Conservation (phyloP, 2,797 vertebrate species). For the Alouatta caraya region DNA sequence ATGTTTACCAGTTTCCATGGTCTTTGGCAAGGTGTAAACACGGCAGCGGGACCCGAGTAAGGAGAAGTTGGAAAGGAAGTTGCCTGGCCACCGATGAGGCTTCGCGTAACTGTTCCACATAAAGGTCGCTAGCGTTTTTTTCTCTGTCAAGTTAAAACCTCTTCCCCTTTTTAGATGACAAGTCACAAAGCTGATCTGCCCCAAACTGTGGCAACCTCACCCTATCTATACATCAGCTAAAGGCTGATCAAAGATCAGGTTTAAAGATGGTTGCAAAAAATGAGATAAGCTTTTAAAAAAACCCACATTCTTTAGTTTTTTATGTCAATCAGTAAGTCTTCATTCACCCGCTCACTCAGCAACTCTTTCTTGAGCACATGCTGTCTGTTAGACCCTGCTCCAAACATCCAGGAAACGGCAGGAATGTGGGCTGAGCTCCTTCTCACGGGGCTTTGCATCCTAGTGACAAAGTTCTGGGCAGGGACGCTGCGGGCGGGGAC, state of each 20-base stretch:
- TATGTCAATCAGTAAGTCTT: accelerated
- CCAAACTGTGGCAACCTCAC: background rate
- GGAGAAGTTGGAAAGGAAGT: slow-evolving; percentile 18
- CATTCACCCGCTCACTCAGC: accelerated
- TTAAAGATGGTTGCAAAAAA: background rate
- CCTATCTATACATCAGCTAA: background rate
- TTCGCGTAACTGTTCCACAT: background rate
- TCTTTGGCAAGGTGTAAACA: accelerated
- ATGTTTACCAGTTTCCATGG: accelerated
- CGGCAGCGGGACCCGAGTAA: accelerated
- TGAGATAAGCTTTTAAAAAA: background rate
- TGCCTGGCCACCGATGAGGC: background rate
- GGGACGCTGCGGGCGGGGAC: accelerated
- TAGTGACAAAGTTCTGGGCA: accelerated
- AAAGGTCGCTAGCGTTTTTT: background rate
- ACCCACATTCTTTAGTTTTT: background rate
- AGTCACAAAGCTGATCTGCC: background rate
- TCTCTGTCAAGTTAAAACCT: slow-evolving; percentile 64
- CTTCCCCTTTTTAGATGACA: slow-evolving; percentile 70
- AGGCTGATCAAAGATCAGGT: background rate
- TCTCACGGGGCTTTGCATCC: accelerated
- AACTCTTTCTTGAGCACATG: accelerated
- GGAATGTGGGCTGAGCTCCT: accelerated
- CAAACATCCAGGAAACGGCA: accelerated
- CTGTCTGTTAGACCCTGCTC: accelerated